Percentiles rank a stretch among this genome's conserved stretches.
Conservation (phyloP, 2,113 vertebrate genomes). For the Rhizomys pruinosus region DNA sequence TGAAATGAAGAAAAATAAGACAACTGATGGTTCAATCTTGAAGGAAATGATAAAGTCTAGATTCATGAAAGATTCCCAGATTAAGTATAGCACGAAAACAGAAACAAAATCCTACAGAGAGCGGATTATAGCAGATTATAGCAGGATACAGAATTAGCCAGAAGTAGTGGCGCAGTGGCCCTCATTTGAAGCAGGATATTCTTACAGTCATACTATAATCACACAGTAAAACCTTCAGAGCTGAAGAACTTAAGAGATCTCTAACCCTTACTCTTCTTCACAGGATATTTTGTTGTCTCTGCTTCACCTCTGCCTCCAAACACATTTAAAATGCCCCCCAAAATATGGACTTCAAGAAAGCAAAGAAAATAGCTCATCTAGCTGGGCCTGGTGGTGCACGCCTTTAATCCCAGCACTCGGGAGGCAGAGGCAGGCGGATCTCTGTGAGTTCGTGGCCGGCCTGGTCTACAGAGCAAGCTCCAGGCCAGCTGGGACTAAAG, state of each 20-base stretch:
- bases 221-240: neutral
- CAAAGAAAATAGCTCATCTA: conserved; percentile 5
- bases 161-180: neutral
- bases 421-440: too few species aligned
- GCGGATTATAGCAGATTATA: neutral
- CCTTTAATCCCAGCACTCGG: too few species aligned
- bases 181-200: neutral
- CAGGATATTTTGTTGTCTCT: neutral
- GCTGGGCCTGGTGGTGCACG: too few species aligned
- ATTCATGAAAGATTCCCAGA: too few species aligned
- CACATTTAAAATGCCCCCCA: neutral
- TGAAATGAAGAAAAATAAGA: neutral
- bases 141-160: neutral
- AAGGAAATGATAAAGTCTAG: too few species aligned
- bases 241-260: neutral
- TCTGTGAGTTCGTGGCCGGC: too few species aligned
- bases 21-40: too few species aligned
- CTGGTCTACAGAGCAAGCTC: too few species aligned
- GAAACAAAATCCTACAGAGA: neutral
- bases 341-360: neutral
- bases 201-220: neutral
- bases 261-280: neutral
- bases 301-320: conserved; percentile 6
- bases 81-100: too few species aligned
- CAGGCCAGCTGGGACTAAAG: too few species aligned